Conservation (phyloP, 2,797 vertebrate species). For the Lycodopsis pacificus region DNA sequence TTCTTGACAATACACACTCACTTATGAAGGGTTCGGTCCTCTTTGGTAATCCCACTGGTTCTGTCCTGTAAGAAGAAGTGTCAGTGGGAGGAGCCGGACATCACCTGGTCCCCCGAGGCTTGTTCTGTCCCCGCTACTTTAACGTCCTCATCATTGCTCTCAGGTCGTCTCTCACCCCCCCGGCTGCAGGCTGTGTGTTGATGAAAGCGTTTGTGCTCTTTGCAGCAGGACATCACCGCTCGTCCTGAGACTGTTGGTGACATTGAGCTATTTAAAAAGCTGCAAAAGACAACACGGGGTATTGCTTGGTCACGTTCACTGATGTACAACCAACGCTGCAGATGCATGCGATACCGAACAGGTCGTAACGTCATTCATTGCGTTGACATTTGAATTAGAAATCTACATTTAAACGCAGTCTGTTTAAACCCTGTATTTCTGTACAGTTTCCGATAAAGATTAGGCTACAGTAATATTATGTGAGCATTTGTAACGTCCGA, state of each 20-base stretch:
- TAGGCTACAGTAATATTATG: neutral
- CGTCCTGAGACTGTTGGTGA: conserved; percentile 35
- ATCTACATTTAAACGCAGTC: neutral
- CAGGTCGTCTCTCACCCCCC: conserved; percentile 41
- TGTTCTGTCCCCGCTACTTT: conserved; percentile 61
- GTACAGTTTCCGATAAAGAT: neutral
- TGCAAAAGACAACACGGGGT: conserved; percentile 1
- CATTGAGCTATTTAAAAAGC: conserved; percentile 29
- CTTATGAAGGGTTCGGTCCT: neutral
- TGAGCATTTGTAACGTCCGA: neutral
- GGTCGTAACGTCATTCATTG: neutral
- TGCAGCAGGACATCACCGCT: conserved; percentile 38
- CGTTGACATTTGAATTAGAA: neutral
- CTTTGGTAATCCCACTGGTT: conserved; percentile 1
- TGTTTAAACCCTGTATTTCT: neutral
- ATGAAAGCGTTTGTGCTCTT: conserved; percentile 52
- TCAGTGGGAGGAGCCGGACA: conserved; percentile 34
- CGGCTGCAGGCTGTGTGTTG: conserved; percentile 43
- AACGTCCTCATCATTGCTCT: conserved; percentile 55
- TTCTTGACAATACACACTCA: neutral
- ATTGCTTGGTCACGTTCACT: conserved; percentile 3
- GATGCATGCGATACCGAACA: conserved; percentile 9
- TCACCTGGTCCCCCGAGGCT: conserved; percentile 67
- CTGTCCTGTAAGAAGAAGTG: conserved; percentile 24
- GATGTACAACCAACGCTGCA: conserved; percentile 14